A percentile compares a stretch with the other conserved stretches of the same genome.
Evolutionary conservation across 2,113 vertebrate species (phyloP).

Genomic region (Tenrec ecaudatus): DNA sequence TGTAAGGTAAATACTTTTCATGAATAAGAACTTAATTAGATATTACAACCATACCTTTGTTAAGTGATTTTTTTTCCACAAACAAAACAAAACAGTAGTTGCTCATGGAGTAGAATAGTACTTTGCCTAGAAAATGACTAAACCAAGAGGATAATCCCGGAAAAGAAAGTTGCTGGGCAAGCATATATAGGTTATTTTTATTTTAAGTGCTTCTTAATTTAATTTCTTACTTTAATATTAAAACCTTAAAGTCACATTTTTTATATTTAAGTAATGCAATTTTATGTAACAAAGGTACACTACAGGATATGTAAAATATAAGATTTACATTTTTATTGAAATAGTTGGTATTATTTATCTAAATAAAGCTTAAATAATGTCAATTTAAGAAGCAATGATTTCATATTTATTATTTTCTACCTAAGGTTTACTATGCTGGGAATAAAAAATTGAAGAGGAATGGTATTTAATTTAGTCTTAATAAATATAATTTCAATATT

Average conservation of each 20-base stretch:
- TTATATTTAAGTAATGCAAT: constrained; percentile 17
- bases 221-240: not conserved
- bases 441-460: no score
- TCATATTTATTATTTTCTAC: no score
- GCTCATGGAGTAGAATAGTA: not conserved
- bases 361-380: constrained; percentile 25
- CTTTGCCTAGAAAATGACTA: not conserved
- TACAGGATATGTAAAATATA: not conserved
- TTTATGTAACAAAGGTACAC: not conserved
- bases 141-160: not conserved
- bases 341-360: constrained; percentile 8
- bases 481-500: no score
- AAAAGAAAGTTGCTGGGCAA: not conserved
- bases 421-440: no score
- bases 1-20: constrained; percentile 62
- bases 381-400: not conserved
- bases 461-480: no score
- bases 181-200: not conserved
- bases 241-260: not conserved
- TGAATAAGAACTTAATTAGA: constrained; percentile 55
- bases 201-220: constrained; percentile 26
- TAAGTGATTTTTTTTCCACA: constrained; percentile 45
- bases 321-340: not conserved
- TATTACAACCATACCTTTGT: constrained; percentile 37
- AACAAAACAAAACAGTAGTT: constrained; percentile 32